Conservation (phyloP, 2,797 vertebrate genomes). For the Protonibea diacanthus region DNA sequence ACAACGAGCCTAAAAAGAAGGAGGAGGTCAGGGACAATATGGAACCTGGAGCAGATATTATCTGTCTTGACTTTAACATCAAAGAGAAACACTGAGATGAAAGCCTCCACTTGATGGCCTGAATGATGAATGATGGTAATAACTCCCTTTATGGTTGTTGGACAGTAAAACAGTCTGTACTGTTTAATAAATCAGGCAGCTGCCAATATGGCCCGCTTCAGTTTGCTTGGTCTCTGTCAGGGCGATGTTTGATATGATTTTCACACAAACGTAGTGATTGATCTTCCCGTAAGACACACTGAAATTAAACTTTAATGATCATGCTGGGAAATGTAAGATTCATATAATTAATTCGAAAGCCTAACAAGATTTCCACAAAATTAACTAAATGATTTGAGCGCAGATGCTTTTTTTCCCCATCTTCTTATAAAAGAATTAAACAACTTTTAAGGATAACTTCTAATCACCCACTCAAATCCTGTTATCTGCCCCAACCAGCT, state of each 20-base stretch:
- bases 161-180: conserved; percentile 40
- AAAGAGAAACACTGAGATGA: conserved; percentile 54
- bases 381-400: conserved; percentile 35
- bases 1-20: conserved; percentile 48
- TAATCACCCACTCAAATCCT: conserved; percentile 47
- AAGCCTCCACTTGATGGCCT: conserved; percentile 47
- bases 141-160: conserved; percentile 60
- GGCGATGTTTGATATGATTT: conserved; percentile 34
- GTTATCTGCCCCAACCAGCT: conserved; percentile 32
- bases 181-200: conserved; percentile 50
- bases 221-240: conserved; percentile 15
- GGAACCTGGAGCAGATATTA: conserved; percentile 62
- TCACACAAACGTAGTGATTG: conserved; percentile 11
- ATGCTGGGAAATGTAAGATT: conserved; percentile 33
- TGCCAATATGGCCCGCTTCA: conserved; percentile 22
- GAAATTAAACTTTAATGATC: conserved; percentile 42
- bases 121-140: conserved; percentile 69
- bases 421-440: conserved; percentile 18
- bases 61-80: conserved; percentile 54
- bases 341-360: conserved; percentile 34
- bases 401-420: neutral
- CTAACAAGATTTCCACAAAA: conserved; percentile 45
- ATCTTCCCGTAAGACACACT: conserved; percentile 17
- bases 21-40: conserved; percentile 52
- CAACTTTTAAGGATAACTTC: conserved; percentile 50